phyloP scores from a whole-genome alignment of 2,888 invertebrate genomes.

The Callimorpha dominula region DNA sequence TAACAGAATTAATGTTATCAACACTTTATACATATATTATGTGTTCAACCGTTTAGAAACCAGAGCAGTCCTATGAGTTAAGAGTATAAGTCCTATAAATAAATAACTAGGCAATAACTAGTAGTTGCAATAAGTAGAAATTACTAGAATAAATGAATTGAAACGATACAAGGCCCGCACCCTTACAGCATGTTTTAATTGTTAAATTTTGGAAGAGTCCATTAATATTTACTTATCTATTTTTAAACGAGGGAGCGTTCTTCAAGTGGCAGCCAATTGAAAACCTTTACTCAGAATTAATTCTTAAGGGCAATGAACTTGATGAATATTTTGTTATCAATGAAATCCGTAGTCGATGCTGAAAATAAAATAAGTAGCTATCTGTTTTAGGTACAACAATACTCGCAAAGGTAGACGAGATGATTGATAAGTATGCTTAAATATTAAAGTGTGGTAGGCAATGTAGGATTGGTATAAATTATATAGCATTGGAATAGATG shows the following conservation, averaged over 20 bases:
- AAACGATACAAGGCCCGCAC: too few relatives aligned
- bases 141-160: too few relatives aligned
- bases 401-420: not conserved
- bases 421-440: not conserved
- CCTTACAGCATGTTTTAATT: not conserved
- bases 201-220: not conserved
- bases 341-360: not conserved
- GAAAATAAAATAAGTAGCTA: not conserved
- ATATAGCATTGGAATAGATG: constrained; percentile 7
- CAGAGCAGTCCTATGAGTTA: too few relatives aligned
- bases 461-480: not conserved
- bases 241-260: not conserved
- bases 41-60: too few relatives aligned
- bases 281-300: not conserved
- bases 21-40: too few relatives aligned
- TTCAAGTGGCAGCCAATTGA: not conserved
- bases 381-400: too few relatives aligned
- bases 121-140: too few relatives aligned
- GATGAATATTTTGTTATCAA: not conserved
- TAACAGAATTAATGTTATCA: too few relatives aligned
- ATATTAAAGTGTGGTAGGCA: not conserved
- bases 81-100: too few relatives aligned
- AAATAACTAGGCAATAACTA: too few relatives aligned
- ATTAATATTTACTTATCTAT: not conserved
- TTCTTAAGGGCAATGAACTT: not conserved